Evolutionary conservation across 2,888 invertebrate species (phyloP), one percentile per base, ranked within the genome.

Genomic region (Bruchidius siliquastri): DNA sequence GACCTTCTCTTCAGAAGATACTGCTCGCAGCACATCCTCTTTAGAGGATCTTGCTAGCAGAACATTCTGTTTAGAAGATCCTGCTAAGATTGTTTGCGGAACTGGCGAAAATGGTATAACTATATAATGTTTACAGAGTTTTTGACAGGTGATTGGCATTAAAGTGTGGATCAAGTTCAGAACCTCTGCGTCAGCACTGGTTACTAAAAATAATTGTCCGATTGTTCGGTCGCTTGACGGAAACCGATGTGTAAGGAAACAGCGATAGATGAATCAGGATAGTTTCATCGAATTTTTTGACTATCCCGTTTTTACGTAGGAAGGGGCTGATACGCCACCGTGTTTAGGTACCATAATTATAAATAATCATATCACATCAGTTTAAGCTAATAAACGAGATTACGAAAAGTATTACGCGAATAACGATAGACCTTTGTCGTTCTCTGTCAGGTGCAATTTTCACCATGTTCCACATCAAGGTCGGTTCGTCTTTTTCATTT

Each of bases 311-410:
- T n/a, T n/a, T 74, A 70, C 21, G 30, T 32, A 73, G 71, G 72
- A 76, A 73, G 80, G 79, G 79, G 75, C 79, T 76, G 75, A 76
- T 73, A 77, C 76, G 74, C 76, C 67, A 74, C 76, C 75, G 70
- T 69, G 73, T 76, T 78, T 78, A 82, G 83, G 83, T 84, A 84
- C 82, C 80, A 79, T 79, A 79, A 79, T 82, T 77, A 82, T 82
- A 82, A 82, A 82, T 82, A 83, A 83, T 84, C 72, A 77, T 78
- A 78, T 84, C 84, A 85, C 84, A 85, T 84, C 83, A 83, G 83
- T 76, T 77, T 77, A 79, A 77, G 77, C 77, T 76, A 79, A 79
- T 70, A 77, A 77, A 77, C 76, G 78, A 78, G 74, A 78, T 76
- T 73, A 74, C 80, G 81, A 82, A 79, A 81, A 68, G 22, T 68